Evolutionary conservation across 2,888 invertebrate genomes (phyloP).

Genomic region (Epinotia nisella): DNA sequence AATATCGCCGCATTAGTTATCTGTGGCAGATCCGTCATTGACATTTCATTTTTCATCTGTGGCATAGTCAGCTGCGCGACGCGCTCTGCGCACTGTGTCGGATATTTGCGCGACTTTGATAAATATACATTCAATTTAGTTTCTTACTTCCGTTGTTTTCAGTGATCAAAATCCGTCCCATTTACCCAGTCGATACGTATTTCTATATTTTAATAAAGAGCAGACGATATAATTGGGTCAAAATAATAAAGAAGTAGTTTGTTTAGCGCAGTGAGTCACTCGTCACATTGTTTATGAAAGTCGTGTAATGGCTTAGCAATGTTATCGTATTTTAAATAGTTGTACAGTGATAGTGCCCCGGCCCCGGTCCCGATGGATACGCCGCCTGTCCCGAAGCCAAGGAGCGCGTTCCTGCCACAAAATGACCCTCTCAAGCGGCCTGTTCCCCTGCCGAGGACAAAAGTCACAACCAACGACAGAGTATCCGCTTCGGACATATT

Average conservation of each 20-base stretch:
- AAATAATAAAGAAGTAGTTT: slow-evolving; percentile 49
- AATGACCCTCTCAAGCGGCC: slow-evolving; percentile 73
- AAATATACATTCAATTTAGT: slow-evolving; percentile 9
- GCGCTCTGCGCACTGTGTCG: neutral
- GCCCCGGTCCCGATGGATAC: slow-evolving; percentile 66
- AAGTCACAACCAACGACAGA: slow-evolving; percentile 61
- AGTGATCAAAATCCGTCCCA: neutral
- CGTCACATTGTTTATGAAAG: slow-evolving; percentile 46
- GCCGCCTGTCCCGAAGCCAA: slow-evolving; percentile 77
- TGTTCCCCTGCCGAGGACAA: slow-evolving; percentile 82
- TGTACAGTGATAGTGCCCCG: slow-evolving; percentile 49
- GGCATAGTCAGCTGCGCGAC: slow-evolving; percentile 16
- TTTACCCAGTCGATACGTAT: neutral
- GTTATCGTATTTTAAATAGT: slow-evolving; percentile 57
- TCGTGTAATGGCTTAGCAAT: slow-evolving; percentile 53
- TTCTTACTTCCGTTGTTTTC: slow-evolving; percentile 10
- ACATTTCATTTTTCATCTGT: slow-evolving; percentile 7
- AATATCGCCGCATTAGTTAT: neutral
- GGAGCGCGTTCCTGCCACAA: slow-evolving; percentile 60
- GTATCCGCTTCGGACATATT: slow-evolving; percentile 75
- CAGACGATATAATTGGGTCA: slow-evolving; percentile 49
- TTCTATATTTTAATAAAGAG: neutral
- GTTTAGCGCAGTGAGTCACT: slow-evolving; percentile 54
- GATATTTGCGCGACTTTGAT: neutral
- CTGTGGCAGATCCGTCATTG: neutral